phyloP scores from a whole-genome alignment of 92 coral and sea anemone genomes.

The Chrysogorgia sp. region DNA sequence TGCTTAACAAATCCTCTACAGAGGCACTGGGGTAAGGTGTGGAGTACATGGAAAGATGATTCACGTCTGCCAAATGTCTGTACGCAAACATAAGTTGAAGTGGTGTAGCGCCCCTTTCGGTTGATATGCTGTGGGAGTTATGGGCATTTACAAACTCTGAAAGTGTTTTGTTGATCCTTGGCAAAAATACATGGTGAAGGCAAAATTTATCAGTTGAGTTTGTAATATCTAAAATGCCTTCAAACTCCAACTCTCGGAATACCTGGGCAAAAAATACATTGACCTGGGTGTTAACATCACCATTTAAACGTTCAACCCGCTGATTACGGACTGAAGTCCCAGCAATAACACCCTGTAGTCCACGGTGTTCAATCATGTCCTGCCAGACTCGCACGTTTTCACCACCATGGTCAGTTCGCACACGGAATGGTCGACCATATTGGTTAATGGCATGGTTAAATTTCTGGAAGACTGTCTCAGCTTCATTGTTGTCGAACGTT shows the following conservation, averaged over 20 bases:
- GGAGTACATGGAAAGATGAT: constrained; percentile 18
- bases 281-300: constrained; percentile 31
- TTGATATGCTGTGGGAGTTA: constrained; percentile 44
- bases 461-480: constrained; percentile 6
- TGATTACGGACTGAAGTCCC: constrained; percentile 45
- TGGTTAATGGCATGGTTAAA: constrained; percentile 23
- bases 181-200: constrained; percentile 24
- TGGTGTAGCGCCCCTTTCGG: constrained; percentile 47
- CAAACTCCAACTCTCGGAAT: constrained; percentile 43
- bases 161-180: constrained; percentile 32
- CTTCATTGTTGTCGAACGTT: constrained; percentile 15
- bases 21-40: neutral
- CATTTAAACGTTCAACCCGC: constrained; percentile 47
- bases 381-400: constrained; percentile 33
- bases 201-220: constrained; percentile 45
- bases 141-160: constrained; percentile 37
- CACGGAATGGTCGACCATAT: constrained; percentile 43
- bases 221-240: constrained; percentile 30
- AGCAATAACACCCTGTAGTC: constrained; percentile 34
- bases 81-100: constrained; percentile 45
- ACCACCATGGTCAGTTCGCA: constrained; percentile 55
- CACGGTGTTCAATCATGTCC: constrained; percentile 35
- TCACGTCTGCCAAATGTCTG: constrained; percentile 31
- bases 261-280: constrained; percentile 34
- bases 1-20: neutral